Evolutionary conservation across 2,113 vertebrate species (phyloP).

Genomic region (Plectropomus leopardus): DNA sequence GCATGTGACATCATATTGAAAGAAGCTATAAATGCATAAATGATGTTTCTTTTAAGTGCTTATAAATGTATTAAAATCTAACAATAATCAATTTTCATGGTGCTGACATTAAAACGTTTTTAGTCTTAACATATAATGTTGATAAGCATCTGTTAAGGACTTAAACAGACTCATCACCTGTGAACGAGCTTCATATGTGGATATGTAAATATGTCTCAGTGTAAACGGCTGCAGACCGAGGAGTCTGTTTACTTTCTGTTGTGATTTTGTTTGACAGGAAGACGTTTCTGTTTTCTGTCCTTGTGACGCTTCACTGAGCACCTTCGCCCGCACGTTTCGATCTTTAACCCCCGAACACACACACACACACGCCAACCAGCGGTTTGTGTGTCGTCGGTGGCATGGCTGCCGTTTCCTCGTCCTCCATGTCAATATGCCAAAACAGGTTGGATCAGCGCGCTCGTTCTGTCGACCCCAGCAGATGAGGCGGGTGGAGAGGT

Average conservation of each 20-base stretch:
- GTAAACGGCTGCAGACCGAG: slow-evolving; percentile 6
- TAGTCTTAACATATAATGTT: too few species aligned
- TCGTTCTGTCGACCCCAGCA: slow-evolving; percentile 33
- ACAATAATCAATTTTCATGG: too few species aligned
- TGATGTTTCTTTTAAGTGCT: too few species aligned
- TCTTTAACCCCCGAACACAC: slow-evolving; percentile 39
- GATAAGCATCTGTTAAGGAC: too few species aligned
- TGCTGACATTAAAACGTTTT: too few species aligned
- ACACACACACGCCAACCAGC: background rate
- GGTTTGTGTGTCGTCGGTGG: background rate
- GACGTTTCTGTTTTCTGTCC: slow-evolving; percentile 20
- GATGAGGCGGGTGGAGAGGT: slow-evolving; percentile 36
- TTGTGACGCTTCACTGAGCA: slow-evolving; percentile 28
- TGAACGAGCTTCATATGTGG: too few species aligned
- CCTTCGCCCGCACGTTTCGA: slow-evolving; percentile 31
- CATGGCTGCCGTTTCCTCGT: background rate
- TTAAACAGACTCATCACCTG: too few species aligned
- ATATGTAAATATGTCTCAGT: background rate
- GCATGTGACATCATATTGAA: too few species aligned
- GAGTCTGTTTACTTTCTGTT: background rate
- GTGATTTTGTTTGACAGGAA: slow-evolving; percentile 48
- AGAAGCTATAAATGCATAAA: too few species aligned
- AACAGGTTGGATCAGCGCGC: slow-evolving; percentile 39
- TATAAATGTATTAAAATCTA: too few species aligned
- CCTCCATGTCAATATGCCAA: slow-evolving; percentile 49